Evolutionary conservation across 2,888 invertebrate genomes (phyloP).

Genomic region (Epistrophe eligans): DNA sequence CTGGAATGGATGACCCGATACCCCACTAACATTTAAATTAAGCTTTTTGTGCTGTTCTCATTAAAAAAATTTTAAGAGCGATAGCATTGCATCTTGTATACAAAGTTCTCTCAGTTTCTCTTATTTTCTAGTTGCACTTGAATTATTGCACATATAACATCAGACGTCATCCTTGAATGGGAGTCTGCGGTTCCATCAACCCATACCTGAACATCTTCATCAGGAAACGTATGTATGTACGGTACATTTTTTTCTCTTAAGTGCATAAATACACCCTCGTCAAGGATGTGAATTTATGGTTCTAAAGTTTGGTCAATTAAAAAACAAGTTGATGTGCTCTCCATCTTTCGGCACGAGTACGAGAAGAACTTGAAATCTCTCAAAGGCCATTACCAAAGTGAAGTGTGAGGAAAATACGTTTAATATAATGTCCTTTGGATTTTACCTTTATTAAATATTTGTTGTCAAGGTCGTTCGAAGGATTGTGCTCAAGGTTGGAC

Average conservation of each 20-base stretch:
- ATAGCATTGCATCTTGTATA: background rate
- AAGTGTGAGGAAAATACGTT: slow-evolving; percentile 11
- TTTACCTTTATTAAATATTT: slow-evolving; percentile 48
- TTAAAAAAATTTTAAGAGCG: background rate
- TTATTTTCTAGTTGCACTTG: slow-evolving; percentile 36
- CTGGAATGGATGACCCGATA: background rate
- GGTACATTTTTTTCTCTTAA: slow-evolving; percentile 19
- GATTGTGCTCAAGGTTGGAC: slow-evolving; percentile 65
- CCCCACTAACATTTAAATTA: slow-evolving; percentile 53
- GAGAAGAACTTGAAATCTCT: slow-evolving; percentile 58
- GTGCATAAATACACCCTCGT: slow-evolving; percentile 53
- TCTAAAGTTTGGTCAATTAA: slow-evolving; percentile 58
- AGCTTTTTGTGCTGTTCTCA: slow-evolving; percentile 45
- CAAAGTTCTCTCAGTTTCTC: slow-evolving; percentile 22
- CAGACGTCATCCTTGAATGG: slow-evolving; percentile 18
- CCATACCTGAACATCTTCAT: slow-evolving; percentile 15
- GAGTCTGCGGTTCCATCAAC: slow-evolving; percentile 23
- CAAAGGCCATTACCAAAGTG: slow-evolving; percentile 65
- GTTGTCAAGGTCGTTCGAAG: slow-evolving; percentile 72
- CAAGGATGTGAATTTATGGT: slow-evolving; percentile 69
- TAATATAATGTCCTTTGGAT: slow-evolving; percentile 14
- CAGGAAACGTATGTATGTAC: slow-evolving; percentile 2
- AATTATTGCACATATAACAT: slow-evolving; percentile 33
- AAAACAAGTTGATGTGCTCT: slow-evolving; percentile 36
- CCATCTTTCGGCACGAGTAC: slow-evolving; percentile 5